These are phyloP conservation scores for Pseudomugil tenellus DNA, from an alignment of 2,797 vertebrate genomes.

Conservation along the genomic window DNA sequence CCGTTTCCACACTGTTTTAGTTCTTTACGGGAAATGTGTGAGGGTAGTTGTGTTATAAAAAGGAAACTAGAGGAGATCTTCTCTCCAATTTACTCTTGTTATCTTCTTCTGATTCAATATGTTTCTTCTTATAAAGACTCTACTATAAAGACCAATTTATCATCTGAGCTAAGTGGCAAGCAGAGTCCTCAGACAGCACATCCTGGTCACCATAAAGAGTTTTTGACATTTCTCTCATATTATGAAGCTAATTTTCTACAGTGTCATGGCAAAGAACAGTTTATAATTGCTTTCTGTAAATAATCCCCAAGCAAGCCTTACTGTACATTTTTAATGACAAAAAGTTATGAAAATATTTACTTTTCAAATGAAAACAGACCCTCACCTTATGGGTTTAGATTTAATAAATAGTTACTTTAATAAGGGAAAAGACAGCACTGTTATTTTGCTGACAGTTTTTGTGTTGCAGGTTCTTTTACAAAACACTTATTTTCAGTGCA, in stretches of 20 bases:
- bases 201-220: background rate
- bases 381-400: slow-evolving; percentile 3
- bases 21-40: slow-evolving; percentile 22
- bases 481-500: background rate
- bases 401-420: slow-evolving; percentile 19
- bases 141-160: slow-evolving; percentile 3
- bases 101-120: slow-evolving; percentile 24
- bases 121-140: background rate
- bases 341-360: background rate
- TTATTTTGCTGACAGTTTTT: slow-evolving; percentile 6
- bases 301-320: background rate
- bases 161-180: background rate
- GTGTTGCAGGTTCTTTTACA: background rate
- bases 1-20: slow-evolving; percentile 29
- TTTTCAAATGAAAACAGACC: slow-evolving; percentile 14
- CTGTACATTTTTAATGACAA: slow-evolving; percentile 9
- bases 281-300: slow-evolving; percentile 14
- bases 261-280: slow-evolving; percentile 3
- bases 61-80: background rate
- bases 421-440: slow-evolving; percentile 2
- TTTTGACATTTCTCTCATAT: background rate
- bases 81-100: slow-evolving; percentile 1
- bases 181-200: background rate
- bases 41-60: slow-evolving; percentile 6
- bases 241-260: slow-evolving; percentile 2